phyloP scores from a whole-genome alignment of 2,888 invertebrate species.

The Alloscopus bannaensis region DNA sequence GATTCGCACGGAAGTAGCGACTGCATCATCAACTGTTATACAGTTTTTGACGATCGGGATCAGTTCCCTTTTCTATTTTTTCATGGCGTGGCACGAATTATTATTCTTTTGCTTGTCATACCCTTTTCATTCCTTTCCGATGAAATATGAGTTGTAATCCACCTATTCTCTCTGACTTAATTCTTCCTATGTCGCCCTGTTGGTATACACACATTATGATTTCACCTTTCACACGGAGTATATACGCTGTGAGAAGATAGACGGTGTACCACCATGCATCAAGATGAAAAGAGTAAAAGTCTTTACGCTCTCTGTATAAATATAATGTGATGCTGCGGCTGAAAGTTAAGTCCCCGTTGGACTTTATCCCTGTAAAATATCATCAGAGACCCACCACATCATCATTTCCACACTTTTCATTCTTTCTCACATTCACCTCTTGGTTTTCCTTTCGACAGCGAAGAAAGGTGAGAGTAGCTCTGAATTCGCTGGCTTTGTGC shows the following conservation, averaged over 20 bases:
- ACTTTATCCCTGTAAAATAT: slow-evolving; percentile 18
- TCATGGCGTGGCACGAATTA: slow-evolving; percentile 31
- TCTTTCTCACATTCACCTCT: slow-evolving; percentile 5
- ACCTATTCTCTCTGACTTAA: slow-evolving; percentile 18
- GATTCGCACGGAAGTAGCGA: slow-evolving; percentile 5
- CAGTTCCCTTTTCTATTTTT: slow-evolving; percentile 6
- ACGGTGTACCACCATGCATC: too few relatives aligned
- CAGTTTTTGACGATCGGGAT: slow-evolving; percentile 2
- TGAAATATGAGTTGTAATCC: slow-evolving; percentile 48
- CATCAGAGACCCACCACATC: neutral
- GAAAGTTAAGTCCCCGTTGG: too few relatives aligned
- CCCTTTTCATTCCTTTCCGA: slow-evolving; percentile 31
- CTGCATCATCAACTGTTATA: neutral
- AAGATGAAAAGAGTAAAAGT: too few relatives aligned
- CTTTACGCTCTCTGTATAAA: too few relatives aligned
- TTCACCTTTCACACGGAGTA: too few relatives aligned
- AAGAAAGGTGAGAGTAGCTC: slow-evolving; percentile 3
- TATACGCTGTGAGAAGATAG: too few relatives aligned
- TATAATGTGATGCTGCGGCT: too few relatives aligned
- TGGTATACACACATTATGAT: too few relatives aligned
- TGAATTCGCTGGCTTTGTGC: slow-evolving; percentile 1
- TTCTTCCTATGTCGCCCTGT: too few relatives aligned
- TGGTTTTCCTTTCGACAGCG: neutral
- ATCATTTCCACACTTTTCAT: slow-evolving; percentile 19
- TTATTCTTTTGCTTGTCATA: slow-evolving; percentile 40